Percentiles rank a stretch among this genome's conserved stretches.
phyloP scores from a whole-genome alignment of 1,140 invertebrate species.

The Copidosoma floridanum region DNA sequence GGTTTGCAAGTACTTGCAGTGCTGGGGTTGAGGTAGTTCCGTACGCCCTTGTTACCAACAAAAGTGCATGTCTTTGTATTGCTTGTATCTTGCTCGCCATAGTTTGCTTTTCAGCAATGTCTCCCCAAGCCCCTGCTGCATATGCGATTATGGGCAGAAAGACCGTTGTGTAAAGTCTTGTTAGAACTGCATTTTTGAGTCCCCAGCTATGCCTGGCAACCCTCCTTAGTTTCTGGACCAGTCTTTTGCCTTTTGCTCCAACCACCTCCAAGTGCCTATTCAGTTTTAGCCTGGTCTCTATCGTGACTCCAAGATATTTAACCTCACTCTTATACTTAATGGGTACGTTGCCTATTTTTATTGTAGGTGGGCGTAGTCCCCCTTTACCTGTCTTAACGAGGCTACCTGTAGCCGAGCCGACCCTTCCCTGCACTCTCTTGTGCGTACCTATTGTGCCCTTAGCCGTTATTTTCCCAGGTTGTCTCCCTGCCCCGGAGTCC shows the following conservation, averaged over 20 bases:
- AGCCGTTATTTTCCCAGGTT: not conserved
- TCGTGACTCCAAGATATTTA: constrained; percentile 21
- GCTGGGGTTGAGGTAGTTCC: constrained; percentile 32
- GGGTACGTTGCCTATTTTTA: not conserved
- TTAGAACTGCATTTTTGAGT: constrained; percentile 21
- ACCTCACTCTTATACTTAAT: not conserved
- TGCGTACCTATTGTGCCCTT: not conserved
- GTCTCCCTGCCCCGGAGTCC: not conserved
- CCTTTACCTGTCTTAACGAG: not conserved
- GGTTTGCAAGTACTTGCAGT: constrained; percentile 9
- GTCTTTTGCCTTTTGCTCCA: not conserved
- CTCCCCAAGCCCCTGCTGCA: constrained; percentile 35
- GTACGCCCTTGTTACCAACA: constrained; percentile 32
- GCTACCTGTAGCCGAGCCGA: not conserved
- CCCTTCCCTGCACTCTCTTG: not conserved
- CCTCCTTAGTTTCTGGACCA: constrained; percentile 10
- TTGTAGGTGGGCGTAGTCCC: not conserved
- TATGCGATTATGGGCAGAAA: constrained; percentile 33
- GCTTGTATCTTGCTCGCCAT: not conserved
- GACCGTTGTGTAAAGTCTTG: constrained; percentile 32
- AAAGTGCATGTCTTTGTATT: constrained; percentile 30
- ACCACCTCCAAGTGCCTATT: not conserved
- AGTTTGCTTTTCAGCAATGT: constrained; percentile 1
- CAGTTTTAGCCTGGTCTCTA: not conserved
- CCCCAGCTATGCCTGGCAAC: constrained; percentile 23